These are phyloP conservation scores for Ophiothrix spiculata DNA, from an alignment of 35 echinoderm and acorn worm species.

Conservation along the genomic window DNA sequence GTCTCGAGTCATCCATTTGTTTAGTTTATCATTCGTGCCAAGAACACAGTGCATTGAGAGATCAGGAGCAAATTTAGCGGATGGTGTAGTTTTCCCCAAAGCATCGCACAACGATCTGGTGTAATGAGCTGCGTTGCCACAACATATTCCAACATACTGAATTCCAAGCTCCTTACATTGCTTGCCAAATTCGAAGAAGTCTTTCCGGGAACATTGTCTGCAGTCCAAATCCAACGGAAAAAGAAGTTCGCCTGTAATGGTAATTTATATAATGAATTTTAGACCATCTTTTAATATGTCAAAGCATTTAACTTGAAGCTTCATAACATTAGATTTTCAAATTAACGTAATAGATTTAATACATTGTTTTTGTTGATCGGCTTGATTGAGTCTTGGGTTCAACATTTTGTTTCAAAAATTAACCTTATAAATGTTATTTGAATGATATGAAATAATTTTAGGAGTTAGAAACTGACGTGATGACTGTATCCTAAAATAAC, in stretches of 20 bases:
- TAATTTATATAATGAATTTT: no score
- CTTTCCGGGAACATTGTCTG: slow-evolving; percentile 25
- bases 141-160: slow-evolving; percentile 68
- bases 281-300: no score
- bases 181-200: slow-evolving; percentile 58
- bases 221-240: slow-evolving; percentile 63
- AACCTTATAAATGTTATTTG: no score
- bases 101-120: slow-evolving; percentile 56
- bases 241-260: slow-evolving; percentile 11
- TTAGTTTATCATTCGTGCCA: slow-evolving; percentile 36
- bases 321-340: no score
- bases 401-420: no score
- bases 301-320: no score
- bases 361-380: no score
- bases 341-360: no score
- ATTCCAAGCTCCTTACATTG: slow-evolving; percentile 64
- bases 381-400: no score
- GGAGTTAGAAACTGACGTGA: no score
- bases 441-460: no score
- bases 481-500: no score
- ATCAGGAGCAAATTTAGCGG: slow-evolving; percentile 52
- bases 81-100: slow-evolving; percentile 45
- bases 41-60: slow-evolving; percentile 61
- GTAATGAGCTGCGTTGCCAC: slow-evolving; percentile 64
- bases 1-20: not conserved